Conservation (phyloP, 2,113 vertebrate genomes). For the Pterocles gutturalis region DNA sequence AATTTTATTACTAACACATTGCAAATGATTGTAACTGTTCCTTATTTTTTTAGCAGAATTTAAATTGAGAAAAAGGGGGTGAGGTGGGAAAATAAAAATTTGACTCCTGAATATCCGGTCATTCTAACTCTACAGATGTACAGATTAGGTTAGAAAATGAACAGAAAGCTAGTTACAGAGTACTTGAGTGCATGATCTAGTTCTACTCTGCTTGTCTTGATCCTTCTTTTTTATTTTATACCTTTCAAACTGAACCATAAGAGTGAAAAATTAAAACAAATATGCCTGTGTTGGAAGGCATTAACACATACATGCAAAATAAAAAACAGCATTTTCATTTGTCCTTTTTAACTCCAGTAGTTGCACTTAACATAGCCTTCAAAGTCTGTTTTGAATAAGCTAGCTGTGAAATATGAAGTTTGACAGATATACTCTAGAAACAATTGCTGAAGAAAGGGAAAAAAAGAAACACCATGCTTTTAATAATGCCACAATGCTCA, state of each 20-base stretch:
- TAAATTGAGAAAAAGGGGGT: background rate
- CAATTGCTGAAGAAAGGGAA: background rate
- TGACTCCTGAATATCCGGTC: background rate
- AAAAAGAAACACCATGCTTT: background rate
- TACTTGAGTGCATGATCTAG: background rate
- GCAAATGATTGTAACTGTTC: background rate
- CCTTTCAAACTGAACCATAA: background rate
- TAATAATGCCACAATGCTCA: background rate
- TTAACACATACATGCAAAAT: background rate
- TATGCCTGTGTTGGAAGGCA: background rate
- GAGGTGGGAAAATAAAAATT: background rate
- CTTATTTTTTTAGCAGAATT: background rate
- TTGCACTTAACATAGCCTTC: background rate
- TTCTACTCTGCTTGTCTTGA: background rate
- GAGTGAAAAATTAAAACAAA: background rate
- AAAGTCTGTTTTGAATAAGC: constrained; percentile 44
- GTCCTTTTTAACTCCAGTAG: background rate
- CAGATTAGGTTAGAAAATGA: background rate
- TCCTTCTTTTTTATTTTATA: background rate
- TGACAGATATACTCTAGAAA: constrained; percentile 18
- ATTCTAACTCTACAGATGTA: background rate
- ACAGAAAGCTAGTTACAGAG: background rate
- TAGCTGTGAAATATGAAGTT: constrained; percentile 28
- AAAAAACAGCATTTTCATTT: background rate
- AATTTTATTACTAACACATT: background rate